Evolutionary conservation across 2,113 vertebrate species (phyloP).

Genomic region (Elanoides forficatus): DNA sequence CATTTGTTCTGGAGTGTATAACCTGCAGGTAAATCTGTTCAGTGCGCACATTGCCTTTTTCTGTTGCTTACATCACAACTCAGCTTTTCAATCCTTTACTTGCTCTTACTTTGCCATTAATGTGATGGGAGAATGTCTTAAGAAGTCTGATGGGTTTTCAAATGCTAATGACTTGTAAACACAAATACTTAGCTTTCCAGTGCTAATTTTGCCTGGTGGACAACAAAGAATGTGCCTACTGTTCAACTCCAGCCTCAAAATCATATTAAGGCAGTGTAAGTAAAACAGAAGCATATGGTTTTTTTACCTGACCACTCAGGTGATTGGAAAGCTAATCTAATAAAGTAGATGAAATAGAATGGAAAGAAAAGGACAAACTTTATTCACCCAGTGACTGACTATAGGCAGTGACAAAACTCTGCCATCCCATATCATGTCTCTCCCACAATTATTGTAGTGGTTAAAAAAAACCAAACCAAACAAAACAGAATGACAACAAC

Average conservation of each 20-base stretch:
- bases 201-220: background rate
- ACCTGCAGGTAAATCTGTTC: background rate
- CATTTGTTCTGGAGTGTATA: background rate
- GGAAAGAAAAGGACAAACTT: background rate
- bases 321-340: background rate
- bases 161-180: background rate
- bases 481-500: background rate
- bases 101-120: background rate
- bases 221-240: background rate
- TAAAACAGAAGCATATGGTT: background rate
- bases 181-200: background rate
- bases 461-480: background rate
- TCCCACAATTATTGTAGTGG: background rate
- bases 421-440: background rate
- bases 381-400: background rate
- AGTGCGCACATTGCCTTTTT: rapidly evolving
- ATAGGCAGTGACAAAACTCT: background rate
- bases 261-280: background rate
- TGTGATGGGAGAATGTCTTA: background rate
- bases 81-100: background rate
- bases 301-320: background rate
- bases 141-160: background rate
- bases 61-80: background rate
- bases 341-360: background rate
- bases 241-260: background rate